phyloP scores from a whole-genome alignment of 2,113 vertebrate species.

The Tupaia chinensis region DNA sequence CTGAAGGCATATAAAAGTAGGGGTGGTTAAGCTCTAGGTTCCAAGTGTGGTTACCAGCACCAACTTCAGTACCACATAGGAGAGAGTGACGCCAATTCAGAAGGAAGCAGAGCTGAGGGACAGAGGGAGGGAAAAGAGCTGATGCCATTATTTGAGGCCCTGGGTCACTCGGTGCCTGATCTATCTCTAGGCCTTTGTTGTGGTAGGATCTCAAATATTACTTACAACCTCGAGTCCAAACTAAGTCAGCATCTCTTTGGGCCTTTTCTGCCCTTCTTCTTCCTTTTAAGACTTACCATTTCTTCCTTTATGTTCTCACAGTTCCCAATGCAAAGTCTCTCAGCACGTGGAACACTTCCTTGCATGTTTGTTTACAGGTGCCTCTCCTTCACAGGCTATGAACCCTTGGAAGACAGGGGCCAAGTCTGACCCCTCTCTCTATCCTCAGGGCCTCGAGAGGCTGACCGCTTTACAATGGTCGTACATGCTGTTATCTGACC shows the following conservation, averaged over 20 bases:
- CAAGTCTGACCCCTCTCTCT: neutral
- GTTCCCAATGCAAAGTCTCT: neutral
- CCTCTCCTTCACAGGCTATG: conserved; percentile 24
- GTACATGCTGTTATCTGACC: neutral
- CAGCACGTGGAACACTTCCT: neutral
- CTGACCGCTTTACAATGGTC: neutral
- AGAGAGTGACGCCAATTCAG: neutral
- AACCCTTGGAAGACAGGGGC: neutral
- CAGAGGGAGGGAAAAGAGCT: neutral
- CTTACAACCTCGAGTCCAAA: neutral
- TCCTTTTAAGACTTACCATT: neutral
- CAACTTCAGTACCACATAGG: neutral
- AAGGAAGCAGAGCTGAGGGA: neutral
- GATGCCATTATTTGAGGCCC: neutral
- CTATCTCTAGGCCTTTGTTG: neutral
- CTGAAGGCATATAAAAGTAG: neutral
- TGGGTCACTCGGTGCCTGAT: neutral
- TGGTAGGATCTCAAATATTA: neutral
- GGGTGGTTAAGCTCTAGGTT: neutral
- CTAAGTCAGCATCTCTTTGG: neutral
- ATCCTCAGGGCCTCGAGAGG: neutral
- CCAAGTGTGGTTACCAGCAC: neutral
- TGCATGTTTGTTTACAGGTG: neutral
- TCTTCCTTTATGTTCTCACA: neutral
- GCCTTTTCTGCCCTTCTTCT: neutral